A percentile compares a stretch with the other conserved stretches of the same genome.
phyloP scores from a whole-genome alignment of 2,888 invertebrate genomes.

The Chouioia cunea region DNA sequence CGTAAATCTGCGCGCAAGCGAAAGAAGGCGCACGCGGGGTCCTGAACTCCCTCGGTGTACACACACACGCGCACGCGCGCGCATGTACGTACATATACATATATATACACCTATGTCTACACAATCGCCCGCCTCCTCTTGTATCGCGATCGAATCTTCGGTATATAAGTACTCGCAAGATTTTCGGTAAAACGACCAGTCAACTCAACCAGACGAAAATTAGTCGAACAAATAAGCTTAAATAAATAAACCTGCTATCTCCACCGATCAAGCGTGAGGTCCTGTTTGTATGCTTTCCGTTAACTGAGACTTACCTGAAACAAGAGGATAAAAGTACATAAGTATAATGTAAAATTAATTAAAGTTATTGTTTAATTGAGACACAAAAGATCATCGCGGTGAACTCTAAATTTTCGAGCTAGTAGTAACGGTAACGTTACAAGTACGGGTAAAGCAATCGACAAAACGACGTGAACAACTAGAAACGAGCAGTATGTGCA shows the following conservation, averaged over 20 bases:
- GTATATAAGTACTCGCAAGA: not conserved
- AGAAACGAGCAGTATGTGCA: too few species aligned
- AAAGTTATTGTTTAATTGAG: too few species aligned
- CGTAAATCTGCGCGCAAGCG: conserved; percentile 45
- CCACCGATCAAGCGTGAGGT: not conserved
- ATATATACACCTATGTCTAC: too few species aligned
- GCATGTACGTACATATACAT: too few species aligned
- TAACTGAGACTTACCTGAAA: conserved; percentile 31
- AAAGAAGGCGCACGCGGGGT: conserved; percentile 5
- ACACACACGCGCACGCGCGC: conserved; percentile 2
- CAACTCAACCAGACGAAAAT: conserved; percentile 4
- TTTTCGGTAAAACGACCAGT: not conserved
- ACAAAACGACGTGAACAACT: too few species aligned
- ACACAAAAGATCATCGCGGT: too few species aligned
- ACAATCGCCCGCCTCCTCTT: not conserved
- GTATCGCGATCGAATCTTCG: conserved; percentile 1
- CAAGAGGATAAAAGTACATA: not conserved
- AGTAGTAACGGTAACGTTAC: too few species aligned
- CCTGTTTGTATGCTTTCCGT: not conserved
- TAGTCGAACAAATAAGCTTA: not conserved
- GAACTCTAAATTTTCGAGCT: too few species aligned
- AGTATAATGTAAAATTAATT: too few species aligned
- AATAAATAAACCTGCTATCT: conserved; percentile 12
- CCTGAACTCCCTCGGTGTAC: conserved; percentile 25
- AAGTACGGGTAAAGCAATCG: too few species aligned